These are phyloP conservation scores for Rhadina sibilatrix DNA, from an alignment of 2,113 vertebrate species.

Conservation along the genomic window DNA sequence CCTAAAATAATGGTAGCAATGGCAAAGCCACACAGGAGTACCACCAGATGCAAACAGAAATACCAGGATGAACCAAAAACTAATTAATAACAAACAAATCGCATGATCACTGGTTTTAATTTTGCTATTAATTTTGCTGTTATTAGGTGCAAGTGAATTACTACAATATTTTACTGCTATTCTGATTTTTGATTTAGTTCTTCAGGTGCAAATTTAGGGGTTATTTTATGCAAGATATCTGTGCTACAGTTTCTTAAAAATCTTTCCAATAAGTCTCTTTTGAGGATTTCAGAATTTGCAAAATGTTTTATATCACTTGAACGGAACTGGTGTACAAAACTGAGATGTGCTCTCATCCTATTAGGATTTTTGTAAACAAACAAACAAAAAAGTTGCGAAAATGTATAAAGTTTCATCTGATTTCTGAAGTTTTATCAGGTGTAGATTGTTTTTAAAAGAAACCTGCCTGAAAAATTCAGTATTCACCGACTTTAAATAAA, in stretches of 20 bases:
- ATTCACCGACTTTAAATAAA: neutral
- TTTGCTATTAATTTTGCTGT: neutral
- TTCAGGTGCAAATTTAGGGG: neutral
- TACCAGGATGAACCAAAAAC: neutral
- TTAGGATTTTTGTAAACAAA: neutral
- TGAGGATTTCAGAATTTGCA: neutral
- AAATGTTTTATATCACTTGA: neutral
- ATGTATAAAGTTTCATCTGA: neutral
- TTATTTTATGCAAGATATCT: neutral
- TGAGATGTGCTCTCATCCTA: neutral
- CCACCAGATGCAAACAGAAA: neutral
- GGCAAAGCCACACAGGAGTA: neutral
- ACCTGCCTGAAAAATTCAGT: neutral
- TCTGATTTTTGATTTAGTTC: neutral
- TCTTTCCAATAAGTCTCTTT: fast-evolving
- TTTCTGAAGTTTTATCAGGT: neutral
- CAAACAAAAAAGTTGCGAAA: neutral
- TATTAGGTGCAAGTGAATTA: neutral
- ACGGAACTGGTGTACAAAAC: neutral
- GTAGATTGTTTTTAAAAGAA: neutral
- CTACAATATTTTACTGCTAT: neutral
- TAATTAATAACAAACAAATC: neutral
- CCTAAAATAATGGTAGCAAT: neutral
- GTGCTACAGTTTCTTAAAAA: neutral
- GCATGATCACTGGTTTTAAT: neutral